Base-by-base conservation (phyloP, 1,140 invertebrate species). In the Drosophila serrata region DNA sequence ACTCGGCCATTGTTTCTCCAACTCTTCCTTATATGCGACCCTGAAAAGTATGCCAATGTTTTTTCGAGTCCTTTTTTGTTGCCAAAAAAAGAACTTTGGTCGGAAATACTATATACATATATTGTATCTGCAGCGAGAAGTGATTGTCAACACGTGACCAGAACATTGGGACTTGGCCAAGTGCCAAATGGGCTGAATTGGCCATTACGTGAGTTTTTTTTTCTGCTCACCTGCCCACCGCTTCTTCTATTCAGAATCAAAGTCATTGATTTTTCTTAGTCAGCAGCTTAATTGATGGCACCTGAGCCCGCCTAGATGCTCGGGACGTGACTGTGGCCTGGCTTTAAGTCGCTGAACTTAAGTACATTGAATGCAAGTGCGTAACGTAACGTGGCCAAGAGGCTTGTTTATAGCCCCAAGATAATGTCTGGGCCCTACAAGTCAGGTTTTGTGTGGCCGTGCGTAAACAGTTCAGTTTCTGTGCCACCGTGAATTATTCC, bases 231-330 rank as follows among this genome's bases (percentile, higher is more conserved):
- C 81, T 85, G 81, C 43, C 45, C 48, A 13, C 56, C 31, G 37
- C 42, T 37, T 35, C 43, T 33, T 33, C 46, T 27, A 42, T 67
- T 53, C 40, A 13, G 59, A 82, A 84, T 84, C 82, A 82, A 76
- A 82, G 62, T 58, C 64, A 87, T 87, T 67, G 82, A 87, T 87
- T 87, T 87, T 87, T 80, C 68, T 67, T 74, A 46, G 57, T 49
- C 57, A 51, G 46, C 45, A 45, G 53, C 43, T 60, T 24, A 63
- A 87, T 64, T 75, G 67, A 75, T 61, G 55, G 35, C 67, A 72
- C 69, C 69, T 73, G 55, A 60, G 68, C 46, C 43, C 11, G 13
- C 39, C 15, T 48, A 49, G 31, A 82, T 77, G 33, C 58, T 22
- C 49, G 45, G 43, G 63, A 80, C 84, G 80, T 88, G 84, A 88